Evolutionary conservation across 2,888 invertebrate species (phyloP).

Genomic region (Lasioglossum calceatum): DNA sequence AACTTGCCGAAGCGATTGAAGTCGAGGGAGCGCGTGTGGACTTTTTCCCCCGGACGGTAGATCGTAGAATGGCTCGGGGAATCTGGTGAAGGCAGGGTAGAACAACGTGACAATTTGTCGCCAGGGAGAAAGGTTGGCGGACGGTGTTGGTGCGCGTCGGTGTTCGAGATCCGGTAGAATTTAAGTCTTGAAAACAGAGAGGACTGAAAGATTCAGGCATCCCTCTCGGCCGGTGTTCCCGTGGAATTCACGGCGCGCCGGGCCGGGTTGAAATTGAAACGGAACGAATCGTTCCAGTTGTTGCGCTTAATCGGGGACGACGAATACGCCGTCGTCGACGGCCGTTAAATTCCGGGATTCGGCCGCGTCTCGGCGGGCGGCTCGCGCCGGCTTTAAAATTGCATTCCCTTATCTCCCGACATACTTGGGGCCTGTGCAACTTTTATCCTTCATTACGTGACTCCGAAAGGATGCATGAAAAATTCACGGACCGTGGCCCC

Average conservation of each 20-base stretch:
- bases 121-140: background rate
- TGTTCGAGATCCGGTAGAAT: background rate
- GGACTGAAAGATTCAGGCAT: constrained; percentile 4
- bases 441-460: constrained; percentile 63
- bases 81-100: background rate
- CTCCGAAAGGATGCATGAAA: constrained; percentile 57
- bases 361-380: background rate
- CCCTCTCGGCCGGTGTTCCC: background rate
- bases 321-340: constrained; percentile 4
- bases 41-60: background rate
- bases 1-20: background rate
- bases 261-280: constrained; percentile 4
- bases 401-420: constrained; percentile 54
- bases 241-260: background rate
- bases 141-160: background rate
- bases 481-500: constrained; percentile 47
- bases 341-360: constrained; percentile 44
- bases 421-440: constrained; percentile 52
- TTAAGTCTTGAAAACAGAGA: background rate
- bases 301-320: constrained; percentile 17
- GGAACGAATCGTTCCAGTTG: constrained; percentile 17
- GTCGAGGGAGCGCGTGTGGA: background rate
- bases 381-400: constrained; percentile 48
- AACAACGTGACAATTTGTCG: constrained; percentile 2
- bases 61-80: background rate